Base-by-base conservation (phyloP, 2,888 invertebrate genomes). In the Anthophora plumipes region DNA sequence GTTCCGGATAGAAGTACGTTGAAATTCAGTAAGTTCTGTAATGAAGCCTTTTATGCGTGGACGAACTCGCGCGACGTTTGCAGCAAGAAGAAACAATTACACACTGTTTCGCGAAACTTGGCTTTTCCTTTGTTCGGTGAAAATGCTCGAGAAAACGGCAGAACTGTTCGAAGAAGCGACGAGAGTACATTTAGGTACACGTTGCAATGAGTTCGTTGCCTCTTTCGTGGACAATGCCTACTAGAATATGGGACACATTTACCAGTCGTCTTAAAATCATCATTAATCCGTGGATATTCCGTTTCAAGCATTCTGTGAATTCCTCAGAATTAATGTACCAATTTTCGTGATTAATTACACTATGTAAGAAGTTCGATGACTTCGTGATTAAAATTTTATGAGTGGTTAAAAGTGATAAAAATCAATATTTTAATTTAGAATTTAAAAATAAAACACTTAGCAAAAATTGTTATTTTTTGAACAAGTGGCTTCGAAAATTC, bases 1-100 rank as follows among this genome's bases (percentile, higher is more conserved):
- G 64, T 50, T 37, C 20, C 52, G 41, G 25, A 6, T 52, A 17
- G 54, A 66, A 41, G 14, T 52, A 63, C 57, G 46, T 46, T 20
- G 31, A 31, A 57, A n/a, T 31, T 31, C 25, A 20, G 11, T 39
- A 37, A 6, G 14, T 0, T 54, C 20, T 7, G 0, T 12, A 5
- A 12, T 37, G 22, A 31, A 37, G 54, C 20, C 22, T 8, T 20
- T 17, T 39, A 11, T 39, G 39, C 22, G 39, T 6, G 4, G 54
- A 12, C 39, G 14, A 31, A 1, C 31, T 52, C 54, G 17, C 17
- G 6, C 25, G 11, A 41, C 14, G 43, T 20, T 25, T 25, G 9
- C 14, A 22, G 20, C 8, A 20, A 20, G 9, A 46, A 50, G 17
- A 8, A 43, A 61, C n/a, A 41, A 61, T 60, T 61, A 52, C 5